Evolutionary conservation across 1,140 invertebrate genomes (phyloP), one percentile per base, ranked within the genome.

Genomic region (Proctacanthus coquilletti): DNA sequence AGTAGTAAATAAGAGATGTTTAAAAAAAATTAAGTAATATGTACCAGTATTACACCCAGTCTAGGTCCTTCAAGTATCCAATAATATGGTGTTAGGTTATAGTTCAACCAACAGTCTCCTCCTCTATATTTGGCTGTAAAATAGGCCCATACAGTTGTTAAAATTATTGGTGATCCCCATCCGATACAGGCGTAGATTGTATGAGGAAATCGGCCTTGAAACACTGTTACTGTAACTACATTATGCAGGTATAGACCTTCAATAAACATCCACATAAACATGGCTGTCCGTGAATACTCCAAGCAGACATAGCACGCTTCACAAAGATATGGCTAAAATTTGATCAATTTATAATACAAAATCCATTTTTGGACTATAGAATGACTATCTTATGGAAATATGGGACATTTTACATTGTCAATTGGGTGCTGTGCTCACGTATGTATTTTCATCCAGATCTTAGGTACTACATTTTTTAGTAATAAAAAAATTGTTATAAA

Each of bases 181-280:
- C 86, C 88, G 6, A 85, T 61, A 8, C 73, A 51, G 35, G 77
- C 72, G 58, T 84, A 89, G 3, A 79, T 59, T 4, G 64, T 59
- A 23, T 84, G 75, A 41, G 79, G 74, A 3, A 77, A 74, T 30
- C 74, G 72, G 34, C 79, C 78, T 52, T 84, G 75, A 50, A 91
- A 84, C 0, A 85, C 77, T 1, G 80, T 76, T 2, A 86, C 76
- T 49, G 85, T 81, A 11, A 84, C 75, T 58, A 85, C 75, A 49
- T 86, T 89, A 53, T 93, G 83, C 14, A 93, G 62, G 51, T 87
- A 87, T 13, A 88, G 62, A 1, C 88, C 87, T 54, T 91, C 87
- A 19, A 91, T 78, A 48, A 92, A 88, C 86, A 92, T 92, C 87
- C 87, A 93, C 75, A 84, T 83, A 51, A 92, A 92, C 72, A 87